Evolutionary conservation across 2,113 vertebrate genomes (phyloP), one percentile per base, ranked within the genome.

Genomic region (Colistium nudipinnis): DNA sequence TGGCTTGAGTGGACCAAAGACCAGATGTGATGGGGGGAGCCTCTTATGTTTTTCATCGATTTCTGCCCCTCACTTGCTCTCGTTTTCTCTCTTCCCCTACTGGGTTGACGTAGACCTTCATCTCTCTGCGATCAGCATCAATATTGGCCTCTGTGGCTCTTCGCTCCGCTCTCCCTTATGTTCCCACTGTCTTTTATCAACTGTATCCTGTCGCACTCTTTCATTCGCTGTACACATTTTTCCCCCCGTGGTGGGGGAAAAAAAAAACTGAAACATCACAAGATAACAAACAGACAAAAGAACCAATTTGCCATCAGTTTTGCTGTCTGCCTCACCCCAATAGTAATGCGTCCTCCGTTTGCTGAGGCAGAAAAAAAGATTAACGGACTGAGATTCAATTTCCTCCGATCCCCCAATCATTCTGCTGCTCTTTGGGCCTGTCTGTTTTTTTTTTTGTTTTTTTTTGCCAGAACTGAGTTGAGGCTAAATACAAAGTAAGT

Each of bases 81-180:
- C 11, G n/a, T n/a, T n/a, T n/a, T n/a, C 47, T 48, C 61, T 66
- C 69, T 63, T 55, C 54, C 36, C 70, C 54, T n/a, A 28, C 30
- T 64, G 73, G 14, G 70, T 28, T 63, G 60, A 80, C 57, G 25
- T 75, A 77, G 45, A 64, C 72, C 57, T 67, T 74, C 68, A 69
- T 80, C 45, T 59, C 52, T 65, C 63, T 57, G 25, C 61, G 66
- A 38, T 54, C 62, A 51, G 54, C 74, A 27, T 67, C 60, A 64
- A 19, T 74, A 61, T 70, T 61, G 67, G 52, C 27, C 45, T 38
- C 45, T 68, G 73, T 63, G 30, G 31, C 65, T 68, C 55, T 81
- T 61, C 41, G 69, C 27, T 39, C 41, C 17, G 30, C 38, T 54
- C 53, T 59, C 47, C 49, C 41, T 80, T 71, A 53, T 74, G 61